These are phyloP conservation scores for Rhabditoides inermis DNA, from an alignment of 2,888 invertebrate species.

Conservation along the genomic window DNA sequence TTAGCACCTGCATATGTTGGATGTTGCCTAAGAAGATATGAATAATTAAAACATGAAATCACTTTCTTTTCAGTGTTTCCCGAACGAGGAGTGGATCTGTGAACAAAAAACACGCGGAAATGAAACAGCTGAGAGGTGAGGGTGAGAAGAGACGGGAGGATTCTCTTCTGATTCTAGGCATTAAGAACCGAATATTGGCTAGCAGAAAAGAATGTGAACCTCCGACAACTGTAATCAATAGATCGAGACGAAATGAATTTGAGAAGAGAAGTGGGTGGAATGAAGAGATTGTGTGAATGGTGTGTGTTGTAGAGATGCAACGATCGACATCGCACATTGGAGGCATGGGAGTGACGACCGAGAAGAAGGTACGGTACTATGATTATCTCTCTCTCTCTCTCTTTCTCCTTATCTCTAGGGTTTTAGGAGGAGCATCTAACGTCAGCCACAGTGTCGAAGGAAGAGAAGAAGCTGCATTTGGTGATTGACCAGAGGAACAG, in stretches of 20 bases:
- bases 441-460: constrained; percentile 13
- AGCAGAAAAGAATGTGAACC: too few species aligned
- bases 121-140: constrained; percentile 7
- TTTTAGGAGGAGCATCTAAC: constrained; percentile 7
- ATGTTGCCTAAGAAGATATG: too few species aligned
- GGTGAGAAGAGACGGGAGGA: too few species aligned
- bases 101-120: constrained; percentile 32
- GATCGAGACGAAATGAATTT: too few species aligned
- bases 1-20: too few species aligned
- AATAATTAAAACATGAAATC: too few species aligned
- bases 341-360: constrained; percentile 34
- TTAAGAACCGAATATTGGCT: too few species aligned
- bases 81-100: constrained; percentile 35
- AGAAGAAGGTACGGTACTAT: constrained; percentile 2
- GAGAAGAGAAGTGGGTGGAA: too few species aligned
- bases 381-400: not conserved
- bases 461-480: constrained; percentile 28
- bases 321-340: constrained; percentile 47
- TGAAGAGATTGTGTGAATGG: too few species aligned
- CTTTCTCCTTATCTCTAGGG: not conserved
- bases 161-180: too few species aligned
- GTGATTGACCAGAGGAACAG: constrained; percentile 18
- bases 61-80: constrained; percentile 24
- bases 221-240: too few species aligned
- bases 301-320: constrained; percentile 30